phyloP scores from a whole-genome alignment of 2,888 invertebrate genomes.

The Trachelus troglodyta region DNA sequence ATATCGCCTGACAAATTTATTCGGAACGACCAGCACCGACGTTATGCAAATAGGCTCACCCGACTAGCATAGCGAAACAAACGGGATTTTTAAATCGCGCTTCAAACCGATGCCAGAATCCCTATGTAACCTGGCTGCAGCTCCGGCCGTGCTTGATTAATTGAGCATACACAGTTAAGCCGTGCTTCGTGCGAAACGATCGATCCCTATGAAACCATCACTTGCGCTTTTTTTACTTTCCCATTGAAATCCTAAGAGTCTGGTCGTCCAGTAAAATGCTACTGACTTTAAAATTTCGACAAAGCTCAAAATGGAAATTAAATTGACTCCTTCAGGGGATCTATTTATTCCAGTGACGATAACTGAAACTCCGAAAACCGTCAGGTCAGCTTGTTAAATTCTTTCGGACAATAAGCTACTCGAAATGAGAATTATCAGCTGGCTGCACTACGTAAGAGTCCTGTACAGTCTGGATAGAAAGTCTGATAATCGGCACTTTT shows the following conservation, averaged over 20 bases:
- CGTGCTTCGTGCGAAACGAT: not conserved
- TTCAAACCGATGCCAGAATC: not conserved
- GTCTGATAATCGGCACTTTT: not conserved
- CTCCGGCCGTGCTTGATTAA: not conserved
- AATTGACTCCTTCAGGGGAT: not conserved
- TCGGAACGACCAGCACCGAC: constrained; percentile 15
- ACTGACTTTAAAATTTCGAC: not conserved
- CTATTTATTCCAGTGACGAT: not conserved
- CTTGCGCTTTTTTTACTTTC: not conserved
- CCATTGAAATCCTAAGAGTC: not conserved
- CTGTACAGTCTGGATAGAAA: not conserved
- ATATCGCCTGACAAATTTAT: constrained; percentile 41
- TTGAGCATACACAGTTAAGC: not conserved
- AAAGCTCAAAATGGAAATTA: not conserved
- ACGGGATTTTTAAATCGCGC: not conserved
- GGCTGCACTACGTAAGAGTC: not conserved
- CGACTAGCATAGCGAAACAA: not conserved
- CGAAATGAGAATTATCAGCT: not conserved
- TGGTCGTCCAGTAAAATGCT: not conserved
- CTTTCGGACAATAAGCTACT: constrained; percentile 15
- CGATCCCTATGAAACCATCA: not conserved
- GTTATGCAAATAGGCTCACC: constrained; percentile 12
- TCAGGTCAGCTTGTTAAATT: constrained; percentile 16
- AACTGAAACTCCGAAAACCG: not conserved
- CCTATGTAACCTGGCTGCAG: not conserved